A percentile compares a stretch with the other conserved stretches of the same genome.
These are phyloP conservation scores for Labeo calbasu DNA, from an alignment of 2,797 vertebrate genomes.

Conservation along the genomic window DNA sequence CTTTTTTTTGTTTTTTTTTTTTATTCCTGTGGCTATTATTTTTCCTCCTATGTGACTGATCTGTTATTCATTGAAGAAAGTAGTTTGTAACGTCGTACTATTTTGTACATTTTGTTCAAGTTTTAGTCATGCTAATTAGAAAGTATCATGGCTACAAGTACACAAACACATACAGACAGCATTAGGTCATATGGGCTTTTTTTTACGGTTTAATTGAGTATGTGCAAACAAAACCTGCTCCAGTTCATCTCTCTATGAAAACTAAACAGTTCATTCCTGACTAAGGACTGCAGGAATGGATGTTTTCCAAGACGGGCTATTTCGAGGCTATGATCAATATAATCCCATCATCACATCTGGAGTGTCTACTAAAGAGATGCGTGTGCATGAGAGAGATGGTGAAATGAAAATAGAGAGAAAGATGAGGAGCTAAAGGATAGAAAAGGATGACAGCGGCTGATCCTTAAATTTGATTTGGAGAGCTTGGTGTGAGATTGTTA, in stretches of 20 bases:
- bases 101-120: background rate
- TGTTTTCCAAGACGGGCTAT: slow-evolving; percentile 21
- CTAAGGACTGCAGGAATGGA: slow-evolving; percentile 30
- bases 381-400: background rate
- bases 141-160: background rate
- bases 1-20: background rate
- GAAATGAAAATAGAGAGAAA: slow-evolving; percentile 17
- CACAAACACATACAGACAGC: background rate
- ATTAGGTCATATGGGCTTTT: background rate
- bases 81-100: background rate
- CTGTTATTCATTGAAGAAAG: background rate
- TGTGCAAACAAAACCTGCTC: background rate
- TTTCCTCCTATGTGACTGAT: background rate
- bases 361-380: slow-evolving; percentile 7
- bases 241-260: background rate
- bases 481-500: slow-evolving; percentile 38
- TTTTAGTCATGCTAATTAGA: background rate
- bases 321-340: slow-evolving; percentile 30
- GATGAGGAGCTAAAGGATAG: background rate
- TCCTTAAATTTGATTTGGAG: slow-evolving; percentile 25
- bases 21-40: background rate
- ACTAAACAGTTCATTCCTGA: slow-evolving; percentile 13
- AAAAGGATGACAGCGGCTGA: slow-evolving; percentile 19
- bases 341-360: slow-evolving; percentile 32
- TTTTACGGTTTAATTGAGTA: slow-evolving; percentile 3